These are phyloP conservation scores for Bovichtus variegatus DNA, from an alignment of 2,797 vertebrate species.

Conservation along the genomic window DNA sequence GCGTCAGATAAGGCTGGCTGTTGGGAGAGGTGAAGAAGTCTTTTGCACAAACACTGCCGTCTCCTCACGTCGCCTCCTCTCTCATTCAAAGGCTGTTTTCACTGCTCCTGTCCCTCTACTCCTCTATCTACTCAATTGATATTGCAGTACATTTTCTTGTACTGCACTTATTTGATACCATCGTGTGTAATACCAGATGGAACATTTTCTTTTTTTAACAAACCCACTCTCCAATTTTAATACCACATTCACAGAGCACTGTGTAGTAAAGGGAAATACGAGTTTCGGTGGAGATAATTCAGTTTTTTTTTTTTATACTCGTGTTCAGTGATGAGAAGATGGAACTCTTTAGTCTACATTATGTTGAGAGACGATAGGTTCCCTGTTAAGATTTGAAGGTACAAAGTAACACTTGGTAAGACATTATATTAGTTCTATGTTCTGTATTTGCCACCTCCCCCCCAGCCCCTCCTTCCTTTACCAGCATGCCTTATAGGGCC, in stretches of 20 bases:
- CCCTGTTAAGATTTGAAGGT: too few species aligned
- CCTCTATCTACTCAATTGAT: slow-evolving; percentile 25
- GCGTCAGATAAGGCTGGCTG: slow-evolving; percentile 63
- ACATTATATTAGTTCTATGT: too few species aligned
- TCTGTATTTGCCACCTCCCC: too few species aligned
- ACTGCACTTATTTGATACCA: slow-evolving; percentile 22
- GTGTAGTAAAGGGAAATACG: neutral
- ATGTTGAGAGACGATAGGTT: neutral
- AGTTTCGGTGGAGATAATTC: neutral
- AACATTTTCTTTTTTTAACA: slow-evolving; percentile 29
- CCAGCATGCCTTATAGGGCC: too few species aligned
- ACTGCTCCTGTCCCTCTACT: slow-evolving; percentile 13
- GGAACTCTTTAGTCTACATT: neutral
- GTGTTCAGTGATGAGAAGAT: neutral
- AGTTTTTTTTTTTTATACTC: neutral
- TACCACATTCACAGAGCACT: neutral
- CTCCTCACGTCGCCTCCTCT: neutral
- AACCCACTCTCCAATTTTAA: neutral
- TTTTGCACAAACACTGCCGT: slow-evolving; percentile 18
- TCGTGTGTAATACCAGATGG: slow-evolving; percentile 30
- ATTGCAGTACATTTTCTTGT: slow-evolving; percentile 16
- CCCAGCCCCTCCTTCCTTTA: too few species aligned
- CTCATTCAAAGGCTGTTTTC: slow-evolving; percentile 35
- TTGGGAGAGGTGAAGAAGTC: slow-evolving; percentile 46
- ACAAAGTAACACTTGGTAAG: too few species aligned